A percentile compares a stretch with the other conserved stretches of the same genome.
Evolutionary conservation across 2,888 invertebrate genomes (phyloP).

Genomic region (Nymphalis urticae): DNA sequence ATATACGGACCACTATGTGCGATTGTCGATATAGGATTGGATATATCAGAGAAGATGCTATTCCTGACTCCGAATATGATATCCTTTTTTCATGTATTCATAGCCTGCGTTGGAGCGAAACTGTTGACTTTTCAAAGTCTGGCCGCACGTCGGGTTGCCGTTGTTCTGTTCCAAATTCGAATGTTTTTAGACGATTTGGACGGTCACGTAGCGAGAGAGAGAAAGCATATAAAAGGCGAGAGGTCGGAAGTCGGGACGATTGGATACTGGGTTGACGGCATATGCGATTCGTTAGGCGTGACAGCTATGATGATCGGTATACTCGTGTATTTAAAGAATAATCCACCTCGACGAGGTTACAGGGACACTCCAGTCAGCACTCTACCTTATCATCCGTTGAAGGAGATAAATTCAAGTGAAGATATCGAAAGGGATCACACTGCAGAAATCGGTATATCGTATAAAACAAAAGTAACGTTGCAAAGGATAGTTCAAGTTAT

Average conservation of each 20-base stretch:
- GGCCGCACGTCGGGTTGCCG: conserved; percentile 86
- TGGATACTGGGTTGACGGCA: conserved; percentile 91
- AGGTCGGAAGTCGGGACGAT: conserved; percentile 89
- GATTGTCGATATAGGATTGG: conserved; percentile 84
- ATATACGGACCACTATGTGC: conserved; percentile 90
- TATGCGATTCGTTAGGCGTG: conserved; percentile 90
- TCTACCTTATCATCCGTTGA: conserved; percentile 72
- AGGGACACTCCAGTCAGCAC: conserved; percentile 83
- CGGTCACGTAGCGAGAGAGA: conserved; percentile 90
- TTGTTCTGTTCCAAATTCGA: conserved; percentile 89
- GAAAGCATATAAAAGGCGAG: conserved; percentile 88
- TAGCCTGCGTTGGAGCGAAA: conserved; percentile 88
- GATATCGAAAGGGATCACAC: conserved; percentile 71
- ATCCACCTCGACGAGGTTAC: conserved; percentile 88
- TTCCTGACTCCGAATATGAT: conserved; percentile 92
- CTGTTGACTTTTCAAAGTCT: conserved; percentile 88
- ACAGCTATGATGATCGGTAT: conserved; percentile 87
- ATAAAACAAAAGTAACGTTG: conserved; percentile 85
- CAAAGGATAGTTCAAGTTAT: conserved; percentile 85
- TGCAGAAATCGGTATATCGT: conserved; percentile 80
- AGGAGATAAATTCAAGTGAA: conserved; percentile 68
- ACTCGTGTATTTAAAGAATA: conserved; percentile 85
- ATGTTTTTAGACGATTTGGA: conserved; percentile 93
- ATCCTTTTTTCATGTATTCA: conserved; percentile 88
- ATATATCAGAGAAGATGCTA: conserved; percentile 81